Evolutionary conservation across 2,797 vertebrate genomes (phyloP).

Genomic region (Poecilia velifera): DNA sequence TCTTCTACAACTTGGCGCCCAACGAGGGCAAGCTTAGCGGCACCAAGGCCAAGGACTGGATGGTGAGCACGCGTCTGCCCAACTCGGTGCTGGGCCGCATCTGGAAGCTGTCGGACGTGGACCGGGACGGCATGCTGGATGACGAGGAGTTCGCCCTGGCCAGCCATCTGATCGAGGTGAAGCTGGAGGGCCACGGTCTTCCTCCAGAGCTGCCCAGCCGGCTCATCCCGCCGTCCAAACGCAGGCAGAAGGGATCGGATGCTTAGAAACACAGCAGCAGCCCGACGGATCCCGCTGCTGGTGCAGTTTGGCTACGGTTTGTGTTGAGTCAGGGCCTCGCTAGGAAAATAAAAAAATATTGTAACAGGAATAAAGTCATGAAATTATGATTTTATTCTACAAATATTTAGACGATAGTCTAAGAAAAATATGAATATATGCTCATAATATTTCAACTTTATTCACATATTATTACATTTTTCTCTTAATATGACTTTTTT

Average conservation of each 20-base stretch:
- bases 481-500: no score
- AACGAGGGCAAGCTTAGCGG: conserved; percentile 92
- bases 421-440: no score
- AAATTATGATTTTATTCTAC: no score
- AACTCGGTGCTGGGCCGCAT: conserved; percentile 93
- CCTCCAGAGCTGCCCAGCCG: conserved; percentile 88
- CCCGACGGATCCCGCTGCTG: conserved; percentile 2
- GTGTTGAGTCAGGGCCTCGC: neutral
- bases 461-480: no score
- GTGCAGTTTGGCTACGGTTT: conserved; percentile 57
- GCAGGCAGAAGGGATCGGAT: conserved; percentile 90
- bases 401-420: no score
- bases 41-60: conserved; percentile 92
- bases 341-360: no score
- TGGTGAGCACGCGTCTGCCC: conserved; percentile 92
- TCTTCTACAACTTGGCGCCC: conserved; percentile 93
- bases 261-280: conserved; percentile 75
- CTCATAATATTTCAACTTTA: no score
- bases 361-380: no score
- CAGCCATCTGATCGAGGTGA: conserved; percentile 93
- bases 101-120: conserved; percentile 95
- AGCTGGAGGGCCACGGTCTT: conserved; percentile 92
- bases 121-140: conserved; percentile 93
- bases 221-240: conserved; percentile 92
- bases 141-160: conserved; percentile 94